A percentile compares a stretch with the other conserved stretches of the same genome.
These are phyloP conservation scores for Eilema depressum DNA, from an alignment of 2,888 invertebrate genomes.

Conservation along the genomic window DNA sequence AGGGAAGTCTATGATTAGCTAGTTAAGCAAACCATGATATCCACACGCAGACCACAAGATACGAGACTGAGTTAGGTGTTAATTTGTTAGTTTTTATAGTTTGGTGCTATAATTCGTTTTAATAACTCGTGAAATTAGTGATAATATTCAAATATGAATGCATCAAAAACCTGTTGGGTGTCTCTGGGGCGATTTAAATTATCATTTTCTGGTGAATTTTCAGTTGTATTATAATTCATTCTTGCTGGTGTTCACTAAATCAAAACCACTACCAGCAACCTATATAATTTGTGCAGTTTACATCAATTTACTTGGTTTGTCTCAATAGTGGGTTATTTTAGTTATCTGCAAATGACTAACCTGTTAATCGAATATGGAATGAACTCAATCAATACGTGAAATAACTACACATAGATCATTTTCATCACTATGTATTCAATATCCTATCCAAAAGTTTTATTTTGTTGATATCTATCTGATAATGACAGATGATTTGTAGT, in stretches of 20 bases:
- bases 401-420: background rate
- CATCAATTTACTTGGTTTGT: background rate
- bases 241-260: slow-evolving; percentile 27
- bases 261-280: slow-evolving; percentile 13
- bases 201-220: slow-evolving; percentile 59
- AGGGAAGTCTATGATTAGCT: slow-evolving; percentile 3
- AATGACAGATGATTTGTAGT: background rate
- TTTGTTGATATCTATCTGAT: background rate
- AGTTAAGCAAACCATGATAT: background rate
- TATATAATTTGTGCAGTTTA: background rate
- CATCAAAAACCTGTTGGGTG: slow-evolving; percentile 65
- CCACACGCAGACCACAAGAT: slow-evolving; percentile 21
- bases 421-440: background rate
- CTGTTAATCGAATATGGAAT: slow-evolving; percentile 5
- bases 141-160: slow-evolving; percentile 35
- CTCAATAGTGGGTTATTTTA: background rate
- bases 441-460: background rate
- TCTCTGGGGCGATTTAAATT: slow-evolving; percentile 60
- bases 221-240: slow-evolving; percentile 62
- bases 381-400: background rate
- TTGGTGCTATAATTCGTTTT: slow-evolving; percentile 25
- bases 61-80: slow-evolving; percentile 16
- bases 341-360: slow-evolving; percentile 9
- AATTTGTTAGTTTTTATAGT: slow-evolving; percentile 15
- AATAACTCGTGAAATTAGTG: slow-evolving; percentile 44